Base-by-base conservation (phyloP, 2,113 vertebrate genomes). In the Microcebus tavaratra region DNA sequence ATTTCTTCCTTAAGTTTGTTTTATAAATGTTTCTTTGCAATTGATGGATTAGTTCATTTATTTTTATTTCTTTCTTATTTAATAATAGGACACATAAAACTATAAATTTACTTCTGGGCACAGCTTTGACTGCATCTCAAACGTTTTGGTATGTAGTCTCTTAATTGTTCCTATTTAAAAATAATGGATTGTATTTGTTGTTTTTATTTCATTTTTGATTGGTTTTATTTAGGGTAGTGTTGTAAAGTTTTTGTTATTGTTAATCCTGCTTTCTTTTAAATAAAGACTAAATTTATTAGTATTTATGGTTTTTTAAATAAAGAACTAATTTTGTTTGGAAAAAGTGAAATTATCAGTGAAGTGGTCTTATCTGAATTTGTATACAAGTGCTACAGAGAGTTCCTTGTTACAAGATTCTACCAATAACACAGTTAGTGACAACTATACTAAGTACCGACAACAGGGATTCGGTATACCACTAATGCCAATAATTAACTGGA, bases 301-400 rank as follows among this genome's bases (percentile, higher is more conserved):
- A 97, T 97, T 97, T 98, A 96, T 93, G 81, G 97, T 97, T 53
- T 65, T 94, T 91, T 94, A 94, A 96, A 97, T 97, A 97, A 96
- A 97, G 78, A 97, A 73, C 48, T 88, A 94, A 65, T 83, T 96
- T 81, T 94, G 57, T 92, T 93, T 95, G 67, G 68, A 94, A 96
- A 96, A 91, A 88, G 63, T 93, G 39, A 96, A 90, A 34, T 88
- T 88, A 96, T 65, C 50, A 86, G 21, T 90, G 79, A 96, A 95
- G 50, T 72, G 55, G 31, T 93, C 53, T 97, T 83, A 83, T 83
- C 73, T 75, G 5, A 88, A 79, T 8, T 91, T 86, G 53, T 67
- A 63, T 48, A 15, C 25, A 90, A 78, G 31, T 68, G 61, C 79
- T 73, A 63, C 13, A 8, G 55, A 84, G 53, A 86, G 36, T 68